These are phyloP conservation scores for Psix sp. DNA, from an alignment of 1,140 invertebrate genomes.

Conservation along the genomic window DNA sequence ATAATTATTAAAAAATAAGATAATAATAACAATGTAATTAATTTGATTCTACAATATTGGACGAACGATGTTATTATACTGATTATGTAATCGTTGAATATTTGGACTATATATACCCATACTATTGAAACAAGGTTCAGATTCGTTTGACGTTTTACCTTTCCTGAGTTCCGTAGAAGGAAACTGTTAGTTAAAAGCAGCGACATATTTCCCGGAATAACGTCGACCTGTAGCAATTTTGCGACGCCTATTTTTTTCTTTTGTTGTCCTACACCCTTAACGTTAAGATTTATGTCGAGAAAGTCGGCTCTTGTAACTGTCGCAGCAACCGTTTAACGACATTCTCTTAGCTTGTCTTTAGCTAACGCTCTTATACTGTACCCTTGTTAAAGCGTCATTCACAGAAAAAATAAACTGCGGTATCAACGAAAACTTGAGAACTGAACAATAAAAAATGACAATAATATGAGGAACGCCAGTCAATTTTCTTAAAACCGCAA, in stretches of 20 bases:
- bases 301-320: conserved; percentile 50
- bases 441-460: too few relatives aligned
- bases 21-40: too few relatives aligned
- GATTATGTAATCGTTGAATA: too few relatives aligned
- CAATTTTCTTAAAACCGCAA: too few relatives aligned
- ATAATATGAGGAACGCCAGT: too few relatives aligned
- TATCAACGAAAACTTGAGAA: too few relatives aligned
- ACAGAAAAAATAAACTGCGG: too few relatives aligned
- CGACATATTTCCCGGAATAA: conserved; percentile 64
- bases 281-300: conserved; percentile 63
- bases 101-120: too few relatives aligned
- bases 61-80: too few relatives aligned
- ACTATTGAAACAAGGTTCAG: too few relatives aligned
- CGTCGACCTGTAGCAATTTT: conserved; percentile 64
- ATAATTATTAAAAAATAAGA: too few relatives aligned
- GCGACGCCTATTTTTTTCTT: conserved; percentile 62
- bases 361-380: conserved; percentile 41
- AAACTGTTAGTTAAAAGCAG: conserved; percentile 47
- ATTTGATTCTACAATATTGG: too few relatives aligned
- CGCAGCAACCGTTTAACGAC: conserved; percentile 59
- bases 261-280: conserved; percentile 19
- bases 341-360: conserved; percentile 55
- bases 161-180: conserved; percentile 13
- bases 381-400: conserved; percentile 39
- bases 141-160: conserved; percentile 6